A percentile compares a stretch with the other conserved stretches of the same genome.
Conservation (phyloP, 1,140 invertebrate species). For the Cydia amplana region DNA sequence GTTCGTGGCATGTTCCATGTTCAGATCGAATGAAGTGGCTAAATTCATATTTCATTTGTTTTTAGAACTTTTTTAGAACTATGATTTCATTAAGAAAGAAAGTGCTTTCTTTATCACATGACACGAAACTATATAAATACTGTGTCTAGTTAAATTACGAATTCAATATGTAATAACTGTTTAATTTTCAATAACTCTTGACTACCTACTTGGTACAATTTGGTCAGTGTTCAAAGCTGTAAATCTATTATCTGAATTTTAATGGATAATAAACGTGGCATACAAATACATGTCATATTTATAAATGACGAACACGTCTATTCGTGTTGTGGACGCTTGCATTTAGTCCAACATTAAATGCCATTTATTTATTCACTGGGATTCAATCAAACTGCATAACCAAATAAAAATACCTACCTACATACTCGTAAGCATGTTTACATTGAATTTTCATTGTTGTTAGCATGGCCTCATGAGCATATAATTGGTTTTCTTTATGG, state of each 20-base stretch:
- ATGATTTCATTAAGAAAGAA: no score
- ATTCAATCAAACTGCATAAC: not conserved
- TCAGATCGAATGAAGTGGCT: no score
- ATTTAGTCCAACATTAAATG: not conserved
- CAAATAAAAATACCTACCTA: not conserved
- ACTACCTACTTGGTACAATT: not conserved
- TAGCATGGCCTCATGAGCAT: conserved; percentile 61
- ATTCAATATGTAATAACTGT: not conserved
- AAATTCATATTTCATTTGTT: no score
- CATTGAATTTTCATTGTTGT: conserved; percentile 38
- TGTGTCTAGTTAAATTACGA: not conserved
- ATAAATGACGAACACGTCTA: not conserved
- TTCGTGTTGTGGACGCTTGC: not conserved
- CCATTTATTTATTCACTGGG: not conserved
- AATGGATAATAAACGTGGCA: not conserved
- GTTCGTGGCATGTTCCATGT: not conserved
- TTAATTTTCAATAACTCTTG: not conserved
- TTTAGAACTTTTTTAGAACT: no score
- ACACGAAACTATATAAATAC: no score
- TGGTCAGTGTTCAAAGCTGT: not conserved
- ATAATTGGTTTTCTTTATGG: conserved; percentile 69
- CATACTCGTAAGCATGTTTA: not conserved
- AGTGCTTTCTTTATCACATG: no score
- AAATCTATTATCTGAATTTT: not conserved
- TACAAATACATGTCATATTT: not conserved